Evolutionary conservation across 2,113 vertebrate genomes (phyloP).

Genomic region (Parus major): DNA sequence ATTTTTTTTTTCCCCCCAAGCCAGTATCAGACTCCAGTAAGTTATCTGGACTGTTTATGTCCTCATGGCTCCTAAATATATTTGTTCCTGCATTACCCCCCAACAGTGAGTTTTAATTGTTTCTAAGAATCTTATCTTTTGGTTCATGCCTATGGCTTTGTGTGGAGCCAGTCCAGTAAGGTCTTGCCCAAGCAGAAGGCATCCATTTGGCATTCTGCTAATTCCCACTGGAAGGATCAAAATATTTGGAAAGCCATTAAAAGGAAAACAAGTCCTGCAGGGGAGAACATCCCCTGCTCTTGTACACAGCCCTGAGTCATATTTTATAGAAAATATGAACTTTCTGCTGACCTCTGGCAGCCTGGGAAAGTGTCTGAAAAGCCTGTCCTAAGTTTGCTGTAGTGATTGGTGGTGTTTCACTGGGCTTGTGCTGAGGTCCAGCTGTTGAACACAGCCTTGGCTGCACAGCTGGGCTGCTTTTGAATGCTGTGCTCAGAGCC

Average conservation of each 20-base stretch:
- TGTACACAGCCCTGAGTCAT: not conserved
- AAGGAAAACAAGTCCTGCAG: not conserved
- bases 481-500: not conserved
- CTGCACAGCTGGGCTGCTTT: not conserved
- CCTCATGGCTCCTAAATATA: not conserved
- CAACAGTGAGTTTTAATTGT: not conserved
- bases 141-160: not conserved
- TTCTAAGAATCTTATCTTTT: not conserved
- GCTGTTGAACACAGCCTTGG: not conserved
- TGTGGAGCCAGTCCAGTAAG: not conserved
- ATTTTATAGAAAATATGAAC: not conserved
- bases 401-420: not conserved
- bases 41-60: not conserved
- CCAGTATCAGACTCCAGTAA: not conserved
- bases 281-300: not conserved
- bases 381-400: fast-evolving
- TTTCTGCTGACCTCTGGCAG: not conserved
- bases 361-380: not conserved
- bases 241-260: not conserved
- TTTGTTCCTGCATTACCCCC: not conserved
- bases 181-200: not conserved
- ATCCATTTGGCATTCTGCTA: not conserved
- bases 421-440: not conserved
- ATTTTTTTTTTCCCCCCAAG: not conserved
- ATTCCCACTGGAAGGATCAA: not conserved